phyloP scores from a whole-genome alignment of 2,113 vertebrate species.

The Cnemophilus loriae region DNA sequence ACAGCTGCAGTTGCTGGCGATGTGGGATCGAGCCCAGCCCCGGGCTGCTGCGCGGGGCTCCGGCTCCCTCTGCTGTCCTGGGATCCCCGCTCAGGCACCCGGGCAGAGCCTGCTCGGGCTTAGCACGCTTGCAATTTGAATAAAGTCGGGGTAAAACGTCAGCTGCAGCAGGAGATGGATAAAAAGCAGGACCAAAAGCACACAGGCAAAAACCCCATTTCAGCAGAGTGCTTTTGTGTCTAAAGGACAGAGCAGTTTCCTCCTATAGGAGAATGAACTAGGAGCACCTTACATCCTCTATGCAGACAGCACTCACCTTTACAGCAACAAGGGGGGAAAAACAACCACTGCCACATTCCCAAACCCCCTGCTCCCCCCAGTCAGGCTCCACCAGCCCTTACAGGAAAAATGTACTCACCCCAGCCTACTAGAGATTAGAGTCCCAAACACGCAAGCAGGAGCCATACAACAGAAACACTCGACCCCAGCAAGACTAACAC shows the following conservation, averaged over 20 bases:
- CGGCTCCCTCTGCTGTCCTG: background rate
- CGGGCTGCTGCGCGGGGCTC: background rate
- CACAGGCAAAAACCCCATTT: background rate
- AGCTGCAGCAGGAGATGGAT: background rate
- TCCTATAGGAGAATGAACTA: background rate
- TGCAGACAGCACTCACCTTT: background rate
- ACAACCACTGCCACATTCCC: background rate
- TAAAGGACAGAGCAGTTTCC: background rate
- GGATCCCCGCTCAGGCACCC: background rate
- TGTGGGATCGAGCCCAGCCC: too few relatives aligned
- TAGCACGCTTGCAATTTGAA: fast-evolving
- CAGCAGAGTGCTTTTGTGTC: background rate
- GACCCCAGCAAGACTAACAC: fast-evolving
- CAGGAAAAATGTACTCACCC: fast-evolving
- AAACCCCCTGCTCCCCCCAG: fast-evolving
- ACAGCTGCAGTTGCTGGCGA: fast-evolving
- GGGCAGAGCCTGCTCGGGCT: too few relatives aligned
- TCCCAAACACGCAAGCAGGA: fast-evolving
- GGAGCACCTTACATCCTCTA: background rate
- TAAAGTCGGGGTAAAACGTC: background rate
- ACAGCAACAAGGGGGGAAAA: fast-evolving
- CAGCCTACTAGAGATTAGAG: fast-evolving
- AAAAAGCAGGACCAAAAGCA: background rate
- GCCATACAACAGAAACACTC: fast-evolving
- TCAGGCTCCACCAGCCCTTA: background rate